Evolutionary conservation across 2,888 invertebrate species (phyloP), one percentile per base, ranked within the genome.

Genomic region (Petrolisthes manimaculis): DNA sequence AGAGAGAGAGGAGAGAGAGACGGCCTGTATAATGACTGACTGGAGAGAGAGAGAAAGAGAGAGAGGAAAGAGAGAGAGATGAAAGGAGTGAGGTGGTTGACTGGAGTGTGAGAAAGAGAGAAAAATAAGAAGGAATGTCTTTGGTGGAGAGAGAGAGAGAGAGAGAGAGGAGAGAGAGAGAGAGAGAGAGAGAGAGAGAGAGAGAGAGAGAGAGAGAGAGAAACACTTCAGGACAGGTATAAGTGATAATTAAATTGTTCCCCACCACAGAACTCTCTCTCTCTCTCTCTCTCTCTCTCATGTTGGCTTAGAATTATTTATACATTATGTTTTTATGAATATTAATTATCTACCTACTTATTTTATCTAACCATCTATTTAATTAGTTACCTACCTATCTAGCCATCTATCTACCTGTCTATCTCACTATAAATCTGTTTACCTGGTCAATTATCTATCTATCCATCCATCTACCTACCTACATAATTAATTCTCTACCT

Each of bases 131-230:
- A 67, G 67, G 67, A 12, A 12, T 67, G 67, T 14, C 8, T 67
- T 67, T 67, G 51, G 18, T 12, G 77, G 8, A 5, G 6, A 51
- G 51, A 18, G 24, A 5, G 37, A 77, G 51, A 51, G 37, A 77
- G 51, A 74, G 77, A n/a, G 37, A 37, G 37, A 12, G 9, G 51
- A 77, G 53, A 51, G n/a, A 77, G 5, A 37, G 12, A 77, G 12
- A 12, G 37, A 6, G 6, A 6, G 77, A 51, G 51, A 51, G 51
- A 12, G 51, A 18, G 53, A 8, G 53, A 18, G 74, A 12, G 75
- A 75, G 24, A 75, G 75, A 75, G 75, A 75, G 75, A 75, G 75
- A 75, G 75, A 75, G 75, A 75, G 8, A 24, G 37, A 37, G 12
- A 12, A 75, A 12, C 4, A 37, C 21, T 21, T 21, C 12, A 75